Percentiles rank a stretch among this genome's conserved stretches.
Evolutionary conservation across 2,113 vertebrate genomes (phyloP).

Genomic region (Myrmecophaga tridactyla): DNA sequence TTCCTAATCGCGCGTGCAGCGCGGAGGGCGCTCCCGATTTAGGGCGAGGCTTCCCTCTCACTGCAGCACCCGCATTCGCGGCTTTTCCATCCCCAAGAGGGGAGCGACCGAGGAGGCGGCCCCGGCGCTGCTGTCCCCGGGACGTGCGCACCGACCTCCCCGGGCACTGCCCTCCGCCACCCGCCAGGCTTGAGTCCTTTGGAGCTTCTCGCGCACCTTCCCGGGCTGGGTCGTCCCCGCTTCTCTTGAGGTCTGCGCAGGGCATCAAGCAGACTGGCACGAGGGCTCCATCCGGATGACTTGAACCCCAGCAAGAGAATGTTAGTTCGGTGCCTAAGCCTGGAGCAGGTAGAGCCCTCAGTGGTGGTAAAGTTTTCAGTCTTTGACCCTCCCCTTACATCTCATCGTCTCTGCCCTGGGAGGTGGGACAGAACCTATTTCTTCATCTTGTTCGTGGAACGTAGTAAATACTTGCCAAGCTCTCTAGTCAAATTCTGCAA

Average conservation of each 20-base stretch:
- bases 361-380: not conserved
- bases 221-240: not conserved
- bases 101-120: not conserved
- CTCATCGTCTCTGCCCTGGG: not conserved
- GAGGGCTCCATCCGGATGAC: not conserved
- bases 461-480: not conserved
- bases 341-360: not conserved
- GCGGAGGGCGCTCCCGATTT: not conserved
- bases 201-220: not conserved
- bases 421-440: not conserved
- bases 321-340: not conserved
- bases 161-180: not conserved
- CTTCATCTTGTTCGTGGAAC: not conserved
- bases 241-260: not conserved
- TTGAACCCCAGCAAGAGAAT: not conserved
- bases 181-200: not conserved
- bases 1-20: not conserved
- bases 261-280: not conserved
- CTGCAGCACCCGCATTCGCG: not conserved
- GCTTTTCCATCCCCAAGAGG: not conserved
- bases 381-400: not conserved
- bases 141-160: not conserved
- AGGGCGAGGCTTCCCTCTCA: not conserved
- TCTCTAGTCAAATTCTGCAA: not conserved
- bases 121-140: not conserved